These are phyloP conservation scores for Porphyrio hochstetteri DNA, from an alignment of 2,113 vertebrate genomes.

Conservation along the genomic window DNA sequence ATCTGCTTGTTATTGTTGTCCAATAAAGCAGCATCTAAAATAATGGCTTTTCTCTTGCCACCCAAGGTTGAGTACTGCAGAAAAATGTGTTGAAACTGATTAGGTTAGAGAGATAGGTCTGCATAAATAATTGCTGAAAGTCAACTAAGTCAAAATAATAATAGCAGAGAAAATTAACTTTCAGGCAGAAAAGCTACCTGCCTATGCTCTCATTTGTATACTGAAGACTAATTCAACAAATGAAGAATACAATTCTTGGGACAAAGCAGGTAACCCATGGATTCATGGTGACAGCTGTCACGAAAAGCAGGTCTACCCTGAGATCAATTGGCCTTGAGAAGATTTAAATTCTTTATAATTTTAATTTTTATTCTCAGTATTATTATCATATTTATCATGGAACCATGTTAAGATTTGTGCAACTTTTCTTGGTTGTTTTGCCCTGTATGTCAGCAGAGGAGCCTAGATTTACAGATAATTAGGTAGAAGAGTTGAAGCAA, in stretches of 20 bases:
- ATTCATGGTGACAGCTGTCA: neutral
- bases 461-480: conserved; percentile 44
- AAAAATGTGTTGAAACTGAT: conserved; percentile 19
- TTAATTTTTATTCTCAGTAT: conserved; percentile 41
- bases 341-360: conserved; percentile 61
- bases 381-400: conserved; percentile 20
- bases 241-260: neutral
- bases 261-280: neutral
- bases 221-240: conserved; percentile 8
- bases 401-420: conserved; percentile 36
- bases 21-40: conserved; percentile 15
- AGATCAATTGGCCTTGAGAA: conserved; percentile 31
- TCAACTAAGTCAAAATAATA: conserved; percentile 49
- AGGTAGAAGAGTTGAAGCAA: conserved; percentile 24
- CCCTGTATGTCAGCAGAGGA: neutral
- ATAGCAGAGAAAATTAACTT: conserved; percentile 35
- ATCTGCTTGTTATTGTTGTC: neutral
- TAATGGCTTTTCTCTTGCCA: conserved; percentile 1
- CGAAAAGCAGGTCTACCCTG: neutral
- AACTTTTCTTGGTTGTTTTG: conserved; percentile 8
- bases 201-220: neutral
- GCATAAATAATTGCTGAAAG: conserved; percentile 51
- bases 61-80: conserved; percentile 2
- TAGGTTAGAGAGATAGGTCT: conserved; percentile 11
- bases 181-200: neutral